These are phyloP conservation scores for Anarrhichthys ocellatus DNA, from an alignment of 2,113 vertebrate species.

Conservation along the genomic window DNA sequence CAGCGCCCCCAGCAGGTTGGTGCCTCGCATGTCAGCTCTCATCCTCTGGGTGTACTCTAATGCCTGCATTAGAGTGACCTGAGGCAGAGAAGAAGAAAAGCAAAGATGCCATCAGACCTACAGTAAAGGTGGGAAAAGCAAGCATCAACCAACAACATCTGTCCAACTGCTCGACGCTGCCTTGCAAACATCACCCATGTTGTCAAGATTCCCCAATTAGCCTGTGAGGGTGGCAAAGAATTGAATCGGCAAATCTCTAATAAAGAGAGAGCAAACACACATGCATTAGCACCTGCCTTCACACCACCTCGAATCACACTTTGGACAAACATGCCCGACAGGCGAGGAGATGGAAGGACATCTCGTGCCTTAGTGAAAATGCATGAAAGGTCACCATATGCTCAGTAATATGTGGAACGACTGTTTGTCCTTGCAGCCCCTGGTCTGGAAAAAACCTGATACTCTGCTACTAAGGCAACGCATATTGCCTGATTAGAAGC, in stretches of 20 bases:
- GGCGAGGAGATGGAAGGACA: constrained; percentile 41
- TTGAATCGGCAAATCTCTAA: constrained; percentile 56
- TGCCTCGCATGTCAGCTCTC: constrained; percentile 72
- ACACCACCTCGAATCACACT: constrained; percentile 53
- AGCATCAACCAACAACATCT: constrained; percentile 29
- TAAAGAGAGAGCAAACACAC: constrained; percentile 67
- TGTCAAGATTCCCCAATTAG: constrained; percentile 49
- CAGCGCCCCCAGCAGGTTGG: constrained; percentile 87
- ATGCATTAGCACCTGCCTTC: constrained; percentile 64
- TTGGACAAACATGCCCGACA: constrained; percentile 64
- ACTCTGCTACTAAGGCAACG: constrained; percentile 84
- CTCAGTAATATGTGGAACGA: constrained; percentile 68
- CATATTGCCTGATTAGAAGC: constrained; percentile 68
- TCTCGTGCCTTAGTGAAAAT: constrained; percentile 68
- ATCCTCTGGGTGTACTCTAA: constrained; percentile 86
- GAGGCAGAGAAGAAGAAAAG: neutral
- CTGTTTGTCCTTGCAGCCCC: constrained; percentile 72
- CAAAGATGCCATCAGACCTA: constrained; percentile 32
- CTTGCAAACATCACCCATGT: constrained; percentile 55
- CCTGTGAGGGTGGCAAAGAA: constrained; percentile 30
- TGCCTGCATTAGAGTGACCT: constrained; percentile 87
- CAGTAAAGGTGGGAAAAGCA: constrained; percentile 17
- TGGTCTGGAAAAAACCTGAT: constrained; percentile 79
- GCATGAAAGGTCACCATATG: constrained; percentile 83
- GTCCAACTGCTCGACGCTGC: neutral